A percentile compares a stretch with the other conserved stretches of the same genome.
phyloP scores from a whole-genome alignment of 1,140 invertebrate genomes.

The Drosophila chauvacae region DNA sequence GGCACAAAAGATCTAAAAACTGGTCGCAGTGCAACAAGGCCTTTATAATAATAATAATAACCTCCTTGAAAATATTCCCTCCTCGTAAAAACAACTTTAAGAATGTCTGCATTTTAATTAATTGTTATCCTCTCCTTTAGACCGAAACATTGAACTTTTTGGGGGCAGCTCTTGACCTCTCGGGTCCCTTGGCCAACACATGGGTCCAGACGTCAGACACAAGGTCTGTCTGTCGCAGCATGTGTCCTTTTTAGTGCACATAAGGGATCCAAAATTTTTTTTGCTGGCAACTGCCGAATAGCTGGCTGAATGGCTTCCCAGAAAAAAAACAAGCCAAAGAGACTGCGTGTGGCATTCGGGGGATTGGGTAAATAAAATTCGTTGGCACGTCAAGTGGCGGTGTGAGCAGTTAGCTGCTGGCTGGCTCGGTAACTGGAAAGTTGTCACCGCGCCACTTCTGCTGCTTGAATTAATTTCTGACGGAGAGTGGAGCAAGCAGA shows the following conservation, averaged over 20 bases:
- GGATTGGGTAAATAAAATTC: slow-evolving; percentile 52
- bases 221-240: slow-evolving; percentile 40
- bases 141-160: slow-evolving; percentile 31
- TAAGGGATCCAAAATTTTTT: slow-evolving; percentile 27
- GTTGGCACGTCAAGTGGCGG: slow-evolving; percentile 43
- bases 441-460: slow-evolving; percentile 75
- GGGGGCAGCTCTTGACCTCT: slow-evolving; percentile 34
- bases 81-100: not conserved
- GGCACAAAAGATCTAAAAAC: too few relatives aligned
- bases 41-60: too few relatives aligned
- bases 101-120: slow-evolving; percentile 24
- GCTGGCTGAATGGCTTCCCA: slow-evolving; percentile 32
- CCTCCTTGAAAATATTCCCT: not conserved
- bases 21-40: too few relatives aligned
- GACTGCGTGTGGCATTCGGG: slow-evolving; percentile 46
- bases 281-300: slow-evolving; percentile 23
- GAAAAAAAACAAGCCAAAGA: slow-evolving; percentile 13
- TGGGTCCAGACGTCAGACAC: slow-evolving; percentile 34
- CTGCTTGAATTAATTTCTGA: slow-evolving; percentile 77
- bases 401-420: slow-evolving; percentile 52
- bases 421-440: slow-evolving; percentile 38
- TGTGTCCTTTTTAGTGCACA: slow-evolving; percentile 42
- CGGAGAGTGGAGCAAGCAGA: slow-evolving; percentile 42
- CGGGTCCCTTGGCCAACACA: slow-evolving; percentile 6
- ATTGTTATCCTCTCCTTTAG: slow-evolving; percentile 7